Base-by-base conservation (phyloP, 1,140 invertebrate species). In the Meloidogyne exigua region DNA sequence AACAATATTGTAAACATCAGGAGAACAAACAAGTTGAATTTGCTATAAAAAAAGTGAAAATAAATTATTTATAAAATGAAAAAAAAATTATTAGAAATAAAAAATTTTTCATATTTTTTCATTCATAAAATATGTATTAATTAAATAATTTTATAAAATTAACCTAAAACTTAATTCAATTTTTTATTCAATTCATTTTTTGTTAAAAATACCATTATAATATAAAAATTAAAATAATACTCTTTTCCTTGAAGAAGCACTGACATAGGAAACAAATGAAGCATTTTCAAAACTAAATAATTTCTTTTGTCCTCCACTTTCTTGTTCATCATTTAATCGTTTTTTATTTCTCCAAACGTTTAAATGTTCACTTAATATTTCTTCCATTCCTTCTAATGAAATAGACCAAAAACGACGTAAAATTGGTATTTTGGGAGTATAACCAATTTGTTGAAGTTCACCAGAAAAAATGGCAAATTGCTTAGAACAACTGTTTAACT, bases 221-320 rank as follows among this genome's bases (percentile, higher is more conserved):
- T n/a, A n/a, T n/a, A n/a, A n/a, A n/a, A n/a, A n/a, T n/a, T n/a
- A n/a, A n/a, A n/a, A n/a, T n/a, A n/a, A n/a, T n/a, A 57, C 49
- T 63, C 80, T 84, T 65, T 82, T 82, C 13, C 75, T 64, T 15
- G 68, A 64, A 3, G 72, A 78, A 12, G 79, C 42, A 63, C 68
- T 85, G 15, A 83, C 67, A 28, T 78, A 64, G 11, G 73, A 84
- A 44, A 72, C 71, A 25, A 80, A 85, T 23, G 82, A 79, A 25
- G 82, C 76, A 44, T 82, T 84, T 23, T 82, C 82, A 76, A 84
- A 84, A n/a, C 83, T 74, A 69, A 84, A 84, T 21, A 84, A 70
- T 64, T 57, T 23, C 23, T 78, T 75, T 7, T 62, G 39, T 69
- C 77, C 63, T 15, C 74, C 39, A 44, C 63, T 69, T 36, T 42